These are phyloP conservation scores for Aphelinus certus DNA, from an alignment of 1,140 invertebrate genomes.

Conservation along the genomic window DNA sequence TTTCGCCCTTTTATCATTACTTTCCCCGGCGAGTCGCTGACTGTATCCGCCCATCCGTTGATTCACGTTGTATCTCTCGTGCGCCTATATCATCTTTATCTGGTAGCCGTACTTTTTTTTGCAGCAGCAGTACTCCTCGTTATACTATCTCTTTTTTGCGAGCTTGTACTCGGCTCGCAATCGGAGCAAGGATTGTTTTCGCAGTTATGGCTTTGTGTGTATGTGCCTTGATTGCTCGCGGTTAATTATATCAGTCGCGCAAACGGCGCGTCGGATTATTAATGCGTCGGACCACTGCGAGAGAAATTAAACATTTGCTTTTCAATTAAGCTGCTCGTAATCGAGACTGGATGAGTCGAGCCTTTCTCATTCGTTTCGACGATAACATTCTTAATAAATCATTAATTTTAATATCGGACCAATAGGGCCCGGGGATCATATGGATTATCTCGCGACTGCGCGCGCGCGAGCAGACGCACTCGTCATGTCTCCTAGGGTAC, in stretches of 20 bases:
- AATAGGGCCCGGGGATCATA: neutral
- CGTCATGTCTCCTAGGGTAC: too few relatives aligned
- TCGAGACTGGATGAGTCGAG: neutral
- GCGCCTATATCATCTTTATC: neutral
- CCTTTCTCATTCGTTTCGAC: neutral
- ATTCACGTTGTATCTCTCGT: slow-evolving; percentile 1
- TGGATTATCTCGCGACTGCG: too few relatives aligned
- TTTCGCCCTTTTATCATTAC: neutral
- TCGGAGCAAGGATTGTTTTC: too few relatives aligned
- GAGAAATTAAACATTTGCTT: slow-evolving; percentile 20
- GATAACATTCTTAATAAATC: slow-evolving; percentile 5
- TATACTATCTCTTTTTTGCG: too few relatives aligned
- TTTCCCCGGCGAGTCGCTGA: neutral
- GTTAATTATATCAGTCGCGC: too few relatives aligned
- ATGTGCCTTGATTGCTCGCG: too few relatives aligned
- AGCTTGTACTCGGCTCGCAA: too few relatives aligned
- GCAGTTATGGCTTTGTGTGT: too few relatives aligned
- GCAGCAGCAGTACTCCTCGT: too few relatives aligned
- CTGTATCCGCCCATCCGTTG: slow-evolving; percentile 5
- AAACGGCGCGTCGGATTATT: neutral
- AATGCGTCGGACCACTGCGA: slow-evolving; percentile 13
- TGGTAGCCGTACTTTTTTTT: too few relatives aligned
- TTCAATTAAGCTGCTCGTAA: slow-evolving; percentile 22
- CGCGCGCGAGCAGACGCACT: too few relatives aligned
- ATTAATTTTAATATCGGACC: neutral